Evolutionary conservation across 2,888 invertebrate species (phyloP), one percentile per base, ranked within the genome.

Genomic region (Platycheirus albimanus): DNA sequence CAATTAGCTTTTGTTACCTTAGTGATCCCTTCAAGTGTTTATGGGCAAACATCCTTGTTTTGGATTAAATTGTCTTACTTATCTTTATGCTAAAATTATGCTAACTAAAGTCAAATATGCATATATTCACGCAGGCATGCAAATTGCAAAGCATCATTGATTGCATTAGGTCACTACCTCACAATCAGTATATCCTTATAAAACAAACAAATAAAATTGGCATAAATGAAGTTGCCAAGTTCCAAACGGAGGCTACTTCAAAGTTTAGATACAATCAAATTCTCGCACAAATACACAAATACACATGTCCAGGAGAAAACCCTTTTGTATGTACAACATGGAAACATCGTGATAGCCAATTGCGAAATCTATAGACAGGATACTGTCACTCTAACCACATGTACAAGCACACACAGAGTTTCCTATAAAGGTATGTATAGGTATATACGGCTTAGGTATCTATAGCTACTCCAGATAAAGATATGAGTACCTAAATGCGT

Each of bases 101-200:
- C 24, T 24, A 6, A 24, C 24, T 24, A 24, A 24, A 24, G 24
- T 24, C 24, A 3, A 24, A 24, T 24, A 6, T 24, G 24, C 6
- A 24, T 24, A 24, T 24, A 24, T 6, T 24, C 24, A 24, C 3
- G 3, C 24, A 24, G 24, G 24, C 24, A 24, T 24, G 24, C 24
- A 24, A 4, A 24, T 24, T 24, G 6, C 24, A 24, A 24, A 4
- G 24, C 6, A 24, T n/a, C 38, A 56, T 56, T 74, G 74, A 47
- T 66, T 75, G 56, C 15, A 51, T 75, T 19, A 47, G 75, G 67
- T 43, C 58, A 51, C 24, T 61, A 17, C n/a, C n/a, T n/a, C n/a
- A n/a, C 51, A 75, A 75, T 75, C 67, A 75, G 51, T 67, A 43
- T 24, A 17, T 8, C 11, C 41, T 41, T 47, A 54, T n/a, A n/a